Conservation (phyloP, 2,113 vertebrate species). For the Microcebus murinus region DNA sequence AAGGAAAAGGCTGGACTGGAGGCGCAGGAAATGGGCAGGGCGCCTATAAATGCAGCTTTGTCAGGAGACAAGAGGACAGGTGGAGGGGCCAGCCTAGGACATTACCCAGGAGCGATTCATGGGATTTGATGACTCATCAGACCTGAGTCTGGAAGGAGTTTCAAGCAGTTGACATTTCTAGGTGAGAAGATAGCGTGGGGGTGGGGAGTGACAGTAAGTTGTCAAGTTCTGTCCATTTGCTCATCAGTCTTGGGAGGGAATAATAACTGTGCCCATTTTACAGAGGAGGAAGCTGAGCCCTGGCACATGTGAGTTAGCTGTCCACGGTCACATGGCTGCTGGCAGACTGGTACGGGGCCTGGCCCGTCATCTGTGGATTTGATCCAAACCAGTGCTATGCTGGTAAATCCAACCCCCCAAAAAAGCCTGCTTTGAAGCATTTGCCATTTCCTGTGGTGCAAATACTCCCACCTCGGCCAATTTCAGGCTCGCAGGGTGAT, state of each 20-base stretch:
- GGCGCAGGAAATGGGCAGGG: not conserved
- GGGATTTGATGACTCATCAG: not conserved
- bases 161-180: not conserved
- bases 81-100: not conserved
- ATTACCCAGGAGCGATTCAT: not conserved
- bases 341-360: not conserved
- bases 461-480: not conserved
- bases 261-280: not conserved
- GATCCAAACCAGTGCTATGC: not conserved
- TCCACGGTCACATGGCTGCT: not conserved
- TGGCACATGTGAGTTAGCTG: not conserved
- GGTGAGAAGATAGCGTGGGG: not conserved
- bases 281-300: not conserved
- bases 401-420: not conserved
- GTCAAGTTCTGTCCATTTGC: not conserved
- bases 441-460: not conserved
- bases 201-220: too few relatives aligned
- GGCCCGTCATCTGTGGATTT: not conserved
- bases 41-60: not conserved
- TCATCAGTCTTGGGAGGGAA: not conserved
- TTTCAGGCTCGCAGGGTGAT: not conserved
- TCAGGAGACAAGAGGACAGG: not conserved
- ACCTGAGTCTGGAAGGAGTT: not conserved
- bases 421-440: not conserved
- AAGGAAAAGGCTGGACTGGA: not conserved